Evolutionary conservation across 2,888 invertebrate species (phyloP), one percentile per base, ranked within the genome.

Genomic region (Choristoneura rosaceana): DNA sequence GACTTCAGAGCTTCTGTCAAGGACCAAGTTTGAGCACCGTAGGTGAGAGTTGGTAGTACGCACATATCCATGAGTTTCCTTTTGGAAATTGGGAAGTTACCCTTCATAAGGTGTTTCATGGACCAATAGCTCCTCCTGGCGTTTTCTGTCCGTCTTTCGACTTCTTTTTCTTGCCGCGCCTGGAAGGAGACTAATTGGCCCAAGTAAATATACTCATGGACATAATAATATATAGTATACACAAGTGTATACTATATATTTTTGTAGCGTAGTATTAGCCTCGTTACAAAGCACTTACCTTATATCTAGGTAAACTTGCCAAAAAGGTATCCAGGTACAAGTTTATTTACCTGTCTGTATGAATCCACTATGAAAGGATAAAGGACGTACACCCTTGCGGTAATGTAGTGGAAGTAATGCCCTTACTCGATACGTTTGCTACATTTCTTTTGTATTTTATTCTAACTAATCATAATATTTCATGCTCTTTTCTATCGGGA

Each of bases 321-420:
- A 25, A 45, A 62, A n/a, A 64, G 64, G 34, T 50, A 64, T 64
- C 50, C 50, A 34, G 50, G 55, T 10, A 60, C 33, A 64, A 71
- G 61, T 66, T 55, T 66, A 71, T 66, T 66, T 71, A 67, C 62
- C 62, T 55, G 62, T 33, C 65, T 41, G 64, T 66, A 73, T 75
- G 76, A 75, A 77, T 77, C 75, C 71, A 73, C 77, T 77, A 76
- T 80, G 63, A 81, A 77, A 81, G 77, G 79, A 77, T 78, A 77
- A 76, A 75, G 76, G 71, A 73, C 75, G 77, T 74, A 70, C 65
- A 76, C 79, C 74, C 80, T 79, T 77, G 65, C 61, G 75, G 79
- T 83, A 83, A 83, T 83, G 83, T 78, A 74, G 75, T 77, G 81
- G 79, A 80, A 80, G 74, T 83, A 79, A 83, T 80, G 74, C 64